These are phyloP conservation scores for Stigmatopora nigra DNA, from an alignment of 2,113 vertebrate genomes.

Conservation along the genomic window DNA sequence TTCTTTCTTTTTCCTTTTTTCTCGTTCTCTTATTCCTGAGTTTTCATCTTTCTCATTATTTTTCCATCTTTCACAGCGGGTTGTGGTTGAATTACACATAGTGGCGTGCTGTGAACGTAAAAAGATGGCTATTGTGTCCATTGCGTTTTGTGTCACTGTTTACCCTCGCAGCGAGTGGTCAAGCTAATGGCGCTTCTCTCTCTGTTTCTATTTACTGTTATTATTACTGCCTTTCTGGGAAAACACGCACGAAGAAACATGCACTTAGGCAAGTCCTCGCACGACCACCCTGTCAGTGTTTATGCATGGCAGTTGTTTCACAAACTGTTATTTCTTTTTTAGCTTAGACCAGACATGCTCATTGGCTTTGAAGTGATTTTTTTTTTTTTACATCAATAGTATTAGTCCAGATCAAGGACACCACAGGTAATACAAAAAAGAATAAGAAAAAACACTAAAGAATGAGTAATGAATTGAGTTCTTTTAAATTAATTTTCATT, in stretches of 20 bases:
- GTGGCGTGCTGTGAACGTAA: constrained; percentile 25
- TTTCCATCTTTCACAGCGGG: constrained; percentile 14
- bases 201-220: constrained; percentile 63
- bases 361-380: constrained; percentile 46
- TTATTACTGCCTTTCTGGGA: constrained; percentile 47
- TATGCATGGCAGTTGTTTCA: constrained; percentile 57
- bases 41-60: constrained; percentile 21
- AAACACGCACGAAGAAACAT: constrained; percentile 20
- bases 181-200: constrained; percentile 55
- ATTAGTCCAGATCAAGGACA: constrained; percentile 33
- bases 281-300: constrained; percentile 66
- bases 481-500: no score
- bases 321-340: constrained; percentile 63
- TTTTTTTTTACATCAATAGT: constrained; percentile 42
- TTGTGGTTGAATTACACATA: background rate
- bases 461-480: no score
- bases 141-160: constrained; percentile 49
- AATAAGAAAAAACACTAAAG: no score
- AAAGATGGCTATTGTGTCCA: constrained; percentile 21
- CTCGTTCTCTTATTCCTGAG: background rate
- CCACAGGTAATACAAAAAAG: no score
- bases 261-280: constrained; percentile 43
- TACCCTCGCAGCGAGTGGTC: constrained; percentile 44
- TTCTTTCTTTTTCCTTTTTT: background rate
- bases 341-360: constrained; percentile 48